Evolutionary conservation across 2,797 vertebrate genomes (phyloP), one percentile per base, ranked within the genome.

Genomic region (Malacoctenus gilli): DNA sequence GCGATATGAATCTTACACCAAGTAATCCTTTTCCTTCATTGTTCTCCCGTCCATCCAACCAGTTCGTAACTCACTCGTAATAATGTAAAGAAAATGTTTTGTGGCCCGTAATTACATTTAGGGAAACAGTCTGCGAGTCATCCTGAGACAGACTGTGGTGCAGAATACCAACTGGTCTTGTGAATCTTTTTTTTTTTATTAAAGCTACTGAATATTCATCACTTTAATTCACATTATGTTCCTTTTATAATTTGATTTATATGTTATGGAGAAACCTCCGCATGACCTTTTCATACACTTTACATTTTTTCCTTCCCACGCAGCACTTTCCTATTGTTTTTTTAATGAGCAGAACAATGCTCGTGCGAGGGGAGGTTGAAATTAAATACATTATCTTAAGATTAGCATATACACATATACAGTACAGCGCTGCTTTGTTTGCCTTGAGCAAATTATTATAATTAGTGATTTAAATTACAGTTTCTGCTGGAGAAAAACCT

Each of bases 361-460:
- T 21, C 19, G 22, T 20, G 23, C 22, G n/a, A 46, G 32, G 25
- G 21, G 36, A 49, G 35, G 41, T 28, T 46, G 5, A 36, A 54
- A 49, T 56, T n/a, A 52, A 64, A 60, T 31, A 8, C 12, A 20
- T 40, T 4, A 19, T 66, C 7, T 41, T 53, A 49, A 59, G 47
- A 35, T 70, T 73, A 31, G 48, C 64, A 75, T 75, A 52, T 12
- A 49, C 37, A 35, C 23, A 39, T 14, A 21, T 23, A 59, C 9
- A 54, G 51, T 32, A 6, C n/a, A 16, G 11, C 0, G 6, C 34
- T 31, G 40, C 43, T 69, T 56, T 61, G 48, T 31, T 59, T 9
- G 18, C 44, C 25, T 40, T 34, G 21, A 47, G 56, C 44, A 4
- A 47, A 51, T 34, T 36, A 74, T 68, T 40, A 25, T 39, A 51